phyloP scores from a whole-genome alignment of 1,140 invertebrate species.

The Dendroctonus valens region DNA sequence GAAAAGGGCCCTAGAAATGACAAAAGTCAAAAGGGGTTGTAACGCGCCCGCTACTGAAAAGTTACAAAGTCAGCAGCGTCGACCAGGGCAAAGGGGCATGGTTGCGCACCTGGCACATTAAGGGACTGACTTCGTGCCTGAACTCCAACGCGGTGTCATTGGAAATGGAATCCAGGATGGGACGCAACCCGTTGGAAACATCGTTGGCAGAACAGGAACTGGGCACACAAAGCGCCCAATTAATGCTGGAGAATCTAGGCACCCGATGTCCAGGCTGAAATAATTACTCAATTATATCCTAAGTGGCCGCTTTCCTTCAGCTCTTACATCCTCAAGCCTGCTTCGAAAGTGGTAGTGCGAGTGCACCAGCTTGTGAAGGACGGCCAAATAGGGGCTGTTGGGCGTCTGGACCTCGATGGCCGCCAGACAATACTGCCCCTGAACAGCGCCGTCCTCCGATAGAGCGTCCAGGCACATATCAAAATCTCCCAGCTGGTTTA shows the following conservation, averaged over 20 bases:
- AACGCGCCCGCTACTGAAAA: no score
- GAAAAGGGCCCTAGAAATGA: constrained; percentile 44
- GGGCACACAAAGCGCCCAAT: constrained; percentile 64
- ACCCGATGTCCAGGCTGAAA: constrained; percentile 63
- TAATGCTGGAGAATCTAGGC: constrained; percentile 59
- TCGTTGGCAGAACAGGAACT: constrained; percentile 58
- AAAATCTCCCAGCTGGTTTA: constrained; percentile 63
- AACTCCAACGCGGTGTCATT: constrained; percentile 53
- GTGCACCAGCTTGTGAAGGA: constrained; percentile 57
- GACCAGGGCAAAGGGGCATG: constrained; percentile 44
- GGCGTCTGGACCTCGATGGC: constrained; percentile 55
- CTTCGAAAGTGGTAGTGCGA: constrained; percentile 60
- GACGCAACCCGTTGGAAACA: constrained; percentile 54
- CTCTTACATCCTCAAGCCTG: constrained; percentile 61
- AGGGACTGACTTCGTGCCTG: constrained; percentile 54
- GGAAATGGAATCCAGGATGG: constrained; percentile 37
- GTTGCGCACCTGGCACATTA: constrained; percentile 57
- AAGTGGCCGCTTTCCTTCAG: background rate
- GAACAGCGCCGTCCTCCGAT: constrained; percentile 46
- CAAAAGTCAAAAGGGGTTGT: no score
- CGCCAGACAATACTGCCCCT: constrained; percentile 61
- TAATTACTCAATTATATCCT: background rate
- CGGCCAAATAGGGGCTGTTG: constrained; percentile 48
- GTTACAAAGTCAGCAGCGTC: constrained; percentile 55
- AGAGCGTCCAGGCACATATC: constrained; percentile 58